A percentile compares a stretch with the other conserved stretches of the same genome.
phyloP scores from a whole-genome alignment of 2,888 invertebrate genomes.

The Nyleta sp. region DNA sequence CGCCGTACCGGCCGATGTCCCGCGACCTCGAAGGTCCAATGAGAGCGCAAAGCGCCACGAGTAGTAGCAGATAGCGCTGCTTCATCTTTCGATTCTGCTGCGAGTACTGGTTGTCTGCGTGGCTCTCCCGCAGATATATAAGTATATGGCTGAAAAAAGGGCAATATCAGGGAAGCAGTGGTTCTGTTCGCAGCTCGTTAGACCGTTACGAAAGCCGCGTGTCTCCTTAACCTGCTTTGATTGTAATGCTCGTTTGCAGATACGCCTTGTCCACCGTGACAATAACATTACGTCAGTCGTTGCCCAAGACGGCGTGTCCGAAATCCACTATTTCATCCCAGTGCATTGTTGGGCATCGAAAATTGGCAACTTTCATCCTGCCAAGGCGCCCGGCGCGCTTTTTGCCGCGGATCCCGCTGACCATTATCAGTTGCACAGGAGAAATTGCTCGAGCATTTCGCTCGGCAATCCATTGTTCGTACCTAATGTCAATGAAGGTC shows the following conservation, averaged over 20 bases:
- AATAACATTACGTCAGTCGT: slow-evolving; percentile 70
- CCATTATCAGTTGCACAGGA: slow-evolving; percentile 39
- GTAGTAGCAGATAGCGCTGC: slow-evolving; percentile 47
- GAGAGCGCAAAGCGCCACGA: slow-evolving; percentile 40
- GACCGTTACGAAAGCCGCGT: slow-evolving; percentile 74
- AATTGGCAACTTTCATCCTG: slow-evolving; percentile 43
- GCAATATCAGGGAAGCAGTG: slow-evolving; percentile 74
- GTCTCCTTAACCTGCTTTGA: slow-evolving; percentile 78
- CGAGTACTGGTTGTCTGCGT: slow-evolving; percentile 70
- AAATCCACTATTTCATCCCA: slow-evolving; percentile 43
- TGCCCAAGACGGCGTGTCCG: slow-evolving; percentile 67
- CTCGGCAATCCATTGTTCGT: slow-evolving; percentile 2
- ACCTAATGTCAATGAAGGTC: slow-evolving; percentile 46
- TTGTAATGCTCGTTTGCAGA: slow-evolving; percentile 69
- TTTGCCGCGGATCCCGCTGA: slow-evolving; percentile 11
- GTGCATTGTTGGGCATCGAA: slow-evolving; percentile 38
- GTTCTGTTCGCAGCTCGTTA: slow-evolving; percentile 71
- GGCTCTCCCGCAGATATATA: slow-evolving; percentile 76
- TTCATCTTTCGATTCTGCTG: slow-evolving; percentile 54
- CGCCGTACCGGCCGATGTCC: slow-evolving; percentile 83
- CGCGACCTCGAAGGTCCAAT: slow-evolving; percentile 73
- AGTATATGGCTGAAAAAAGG: slow-evolving; percentile 72
- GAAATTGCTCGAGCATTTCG: slow-evolving; percentile 26
- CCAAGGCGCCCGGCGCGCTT: slow-evolving; percentile 12
- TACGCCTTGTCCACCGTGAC: slow-evolving; percentile 64